phyloP scores from a whole-genome alignment of 2,888 invertebrate genomes.

The Drosophila histrio region DNA sequence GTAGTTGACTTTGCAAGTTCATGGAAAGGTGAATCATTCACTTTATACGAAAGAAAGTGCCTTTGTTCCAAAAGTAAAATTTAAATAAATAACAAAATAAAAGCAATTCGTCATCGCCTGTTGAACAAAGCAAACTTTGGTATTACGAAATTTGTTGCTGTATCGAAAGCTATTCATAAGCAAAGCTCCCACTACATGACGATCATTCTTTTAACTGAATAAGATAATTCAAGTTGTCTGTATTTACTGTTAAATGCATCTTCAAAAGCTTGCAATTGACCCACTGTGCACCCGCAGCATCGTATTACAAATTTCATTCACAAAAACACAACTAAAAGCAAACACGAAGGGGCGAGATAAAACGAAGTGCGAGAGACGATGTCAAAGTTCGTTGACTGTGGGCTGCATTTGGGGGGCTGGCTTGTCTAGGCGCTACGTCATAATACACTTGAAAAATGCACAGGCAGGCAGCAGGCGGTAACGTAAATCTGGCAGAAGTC shows the following conservation, averaged over 20 bases:
- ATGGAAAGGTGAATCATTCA: background rate
- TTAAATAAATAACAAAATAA: background rate
- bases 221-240: too few relatives aligned
- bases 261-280: constrained; percentile 15
- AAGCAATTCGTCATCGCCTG: background rate
- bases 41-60: background rate
- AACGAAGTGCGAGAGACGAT: constrained; percentile 27
- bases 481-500: constrained; percentile 70
- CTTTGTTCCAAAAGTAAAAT: background rate
- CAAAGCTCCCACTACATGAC: too few relatives aligned
- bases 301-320: constrained; percentile 82
- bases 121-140: background rate
- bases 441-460: constrained; percentile 78
- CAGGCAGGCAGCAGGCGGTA: constrained; percentile 43
- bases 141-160: too few relatives aligned
- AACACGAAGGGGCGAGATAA: constrained; percentile 17
- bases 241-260: too few relatives aligned
- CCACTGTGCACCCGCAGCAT: constrained; percentile 67
- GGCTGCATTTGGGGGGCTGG: constrained; percentile 30
- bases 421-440: constrained; percentile 73
- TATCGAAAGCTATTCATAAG: too few relatives aligned
- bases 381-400: constrained; percentile 78
- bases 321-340: constrained; percentile 67
- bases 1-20: background rate
- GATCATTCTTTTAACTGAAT: too few relatives aligned